These are phyloP conservation scores for Zaprionus ghesquierei DNA, from an alignment of 1,140 invertebrate species.

Conservation along the genomic window DNA sequence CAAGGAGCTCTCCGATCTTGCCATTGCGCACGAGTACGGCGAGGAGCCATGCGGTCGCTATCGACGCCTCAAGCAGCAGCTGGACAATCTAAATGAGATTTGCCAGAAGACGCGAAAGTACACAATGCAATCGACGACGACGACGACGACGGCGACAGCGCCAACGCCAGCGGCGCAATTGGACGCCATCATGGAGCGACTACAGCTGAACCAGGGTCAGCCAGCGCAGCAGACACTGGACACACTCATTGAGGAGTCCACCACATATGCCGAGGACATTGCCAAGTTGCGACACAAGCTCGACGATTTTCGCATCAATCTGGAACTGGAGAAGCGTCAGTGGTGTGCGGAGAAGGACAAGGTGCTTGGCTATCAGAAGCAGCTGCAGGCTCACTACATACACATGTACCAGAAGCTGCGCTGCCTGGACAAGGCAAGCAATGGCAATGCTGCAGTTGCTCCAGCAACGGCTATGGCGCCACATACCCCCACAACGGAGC, in stretches of 20 bases:
- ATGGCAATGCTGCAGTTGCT: background rate
- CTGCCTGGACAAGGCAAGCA: constrained; percentile 58
- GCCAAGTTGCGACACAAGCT: constrained; percentile 72
- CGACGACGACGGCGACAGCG: background rate
- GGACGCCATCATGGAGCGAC: constrained; percentile 53
- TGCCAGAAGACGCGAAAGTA: constrained; percentile 72
- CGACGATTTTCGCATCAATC: constrained; percentile 72
- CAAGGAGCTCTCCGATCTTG: constrained; percentile 79
- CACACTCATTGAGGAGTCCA: constrained; percentile 75
- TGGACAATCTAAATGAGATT: constrained; percentile 79
- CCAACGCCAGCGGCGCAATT: constrained; percentile 28
- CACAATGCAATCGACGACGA: background rate
- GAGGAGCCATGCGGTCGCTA: constrained; percentile 79
- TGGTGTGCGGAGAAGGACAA: constrained; percentile 80
- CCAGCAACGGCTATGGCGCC: background rate
- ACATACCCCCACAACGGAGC: background rate
- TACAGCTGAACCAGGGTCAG: constrained; percentile 51
- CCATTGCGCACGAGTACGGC: constrained; percentile 79
- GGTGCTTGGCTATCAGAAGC: constrained; percentile 74
- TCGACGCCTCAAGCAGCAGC: constrained; percentile 74
- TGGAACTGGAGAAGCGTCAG: constrained; percentile 77
- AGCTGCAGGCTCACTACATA: constrained; percentile 78
- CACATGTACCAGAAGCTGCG: constrained; percentile 81
- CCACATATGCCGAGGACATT: constrained; percentile 76
- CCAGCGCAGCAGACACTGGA: constrained; percentile 61